These are phyloP conservation scores for Coccyzus lansbergi DNA, from an alignment of 2,797 vertebrate species.

Conservation along the genomic window DNA sequence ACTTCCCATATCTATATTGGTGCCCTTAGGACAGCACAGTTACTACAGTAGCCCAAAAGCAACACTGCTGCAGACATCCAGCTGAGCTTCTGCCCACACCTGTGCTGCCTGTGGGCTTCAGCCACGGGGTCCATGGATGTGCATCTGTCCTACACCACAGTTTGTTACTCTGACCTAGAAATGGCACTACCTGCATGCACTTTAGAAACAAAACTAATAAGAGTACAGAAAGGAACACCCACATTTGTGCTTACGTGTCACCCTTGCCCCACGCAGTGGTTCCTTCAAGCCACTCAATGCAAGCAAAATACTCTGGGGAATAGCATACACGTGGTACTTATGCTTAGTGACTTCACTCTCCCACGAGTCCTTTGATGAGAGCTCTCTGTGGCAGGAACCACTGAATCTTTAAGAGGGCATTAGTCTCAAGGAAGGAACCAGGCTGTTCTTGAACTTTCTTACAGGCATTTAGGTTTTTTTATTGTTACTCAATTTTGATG, in stretches of 20 bases:
- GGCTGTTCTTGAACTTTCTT: not conserved
- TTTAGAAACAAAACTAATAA: not conserved
- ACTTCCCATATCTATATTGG: not conserved
- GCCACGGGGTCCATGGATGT: accelerated
- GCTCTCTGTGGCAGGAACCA: not conserved
- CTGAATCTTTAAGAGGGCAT: not conserved
- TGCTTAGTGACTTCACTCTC: not conserved
- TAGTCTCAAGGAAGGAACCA: not conserved
- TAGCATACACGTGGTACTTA: not conserved
- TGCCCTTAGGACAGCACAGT: not conserved
- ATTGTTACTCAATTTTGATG: not conserved
- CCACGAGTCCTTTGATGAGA: not conserved
- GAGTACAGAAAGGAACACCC: not conserved
- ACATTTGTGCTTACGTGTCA: not conserved
- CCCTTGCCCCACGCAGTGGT: not conserved
- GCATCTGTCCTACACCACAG: not conserved
- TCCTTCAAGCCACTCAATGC: not conserved
- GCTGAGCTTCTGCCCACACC: not conserved
- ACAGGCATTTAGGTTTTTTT: not conserved
- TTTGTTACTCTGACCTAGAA: not conserved
- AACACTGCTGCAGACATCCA: not conserved
- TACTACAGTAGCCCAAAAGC: not conserved
- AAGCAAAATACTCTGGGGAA: not conserved
- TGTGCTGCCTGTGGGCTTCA: not conserved
- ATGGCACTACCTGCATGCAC: not conserved